phyloP scores from a whole-genome alignment of 2,888 invertebrate species.

The Pherbina coryleti region DNA sequence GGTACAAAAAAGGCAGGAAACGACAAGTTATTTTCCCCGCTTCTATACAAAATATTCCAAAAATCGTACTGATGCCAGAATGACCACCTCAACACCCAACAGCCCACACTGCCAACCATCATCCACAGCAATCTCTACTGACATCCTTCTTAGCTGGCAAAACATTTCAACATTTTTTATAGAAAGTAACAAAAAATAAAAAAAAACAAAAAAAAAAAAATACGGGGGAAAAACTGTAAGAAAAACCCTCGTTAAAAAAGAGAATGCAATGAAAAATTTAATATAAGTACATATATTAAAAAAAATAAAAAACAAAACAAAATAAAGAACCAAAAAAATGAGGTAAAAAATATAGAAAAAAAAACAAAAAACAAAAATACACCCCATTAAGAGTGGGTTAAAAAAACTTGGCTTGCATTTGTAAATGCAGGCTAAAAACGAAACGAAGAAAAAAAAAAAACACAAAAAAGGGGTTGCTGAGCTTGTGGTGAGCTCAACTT shows the following conservation, averaged over 20 bases:
- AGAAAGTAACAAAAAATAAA: constrained; percentile 17
- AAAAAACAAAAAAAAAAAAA: neutral
- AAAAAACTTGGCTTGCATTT: constrained; percentile 11
- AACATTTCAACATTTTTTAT: constrained; percentile 24
- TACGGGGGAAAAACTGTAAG: neutral
- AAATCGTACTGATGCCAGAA: constrained; percentile 29
- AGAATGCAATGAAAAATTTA: constrained; percentile 41
- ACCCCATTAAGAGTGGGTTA: constrained; percentile 11
- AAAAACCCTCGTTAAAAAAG: constrained; percentile 39
- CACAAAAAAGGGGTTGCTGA: constrained; percentile 27
- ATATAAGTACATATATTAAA: constrained; percentile 35
- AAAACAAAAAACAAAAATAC: constrained; percentile 15
- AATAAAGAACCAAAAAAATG: constrained; percentile 10
- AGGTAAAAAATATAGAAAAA: constrained; percentile 13
- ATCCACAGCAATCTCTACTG: neutral
- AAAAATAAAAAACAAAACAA: constrained; percentile 13
- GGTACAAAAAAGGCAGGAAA: constrained; percentile 16
- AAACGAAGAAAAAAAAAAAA: neutral
- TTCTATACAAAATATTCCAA: constrained; percentile 25
- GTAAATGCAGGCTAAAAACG: neutral
- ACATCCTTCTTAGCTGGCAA: constrained; percentile 12
- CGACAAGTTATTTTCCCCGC: constrained; percentile 24
- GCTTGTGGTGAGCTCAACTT: constrained; percentile 15
- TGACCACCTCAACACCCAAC: constrained; percentile 4
- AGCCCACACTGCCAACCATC: neutral